Percentiles rank a stretch among this genome's conserved stretches.
These are phyloP conservation scores for Indicator maculatus DNA, from an alignment of 2,113 vertebrate genomes.

Conservation along the genomic window DNA sequence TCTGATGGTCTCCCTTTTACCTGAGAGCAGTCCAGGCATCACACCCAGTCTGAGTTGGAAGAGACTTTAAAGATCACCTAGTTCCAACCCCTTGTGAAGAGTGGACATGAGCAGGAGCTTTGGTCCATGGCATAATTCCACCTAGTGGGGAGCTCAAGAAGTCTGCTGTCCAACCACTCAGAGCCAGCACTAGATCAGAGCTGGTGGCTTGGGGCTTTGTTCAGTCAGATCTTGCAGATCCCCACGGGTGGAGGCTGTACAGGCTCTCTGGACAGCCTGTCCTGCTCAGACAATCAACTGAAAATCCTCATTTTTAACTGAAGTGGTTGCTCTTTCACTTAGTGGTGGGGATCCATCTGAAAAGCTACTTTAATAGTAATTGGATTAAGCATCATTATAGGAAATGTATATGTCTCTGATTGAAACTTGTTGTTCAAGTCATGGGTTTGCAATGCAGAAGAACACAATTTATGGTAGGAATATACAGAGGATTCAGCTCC, in stretches of 20 bases:
- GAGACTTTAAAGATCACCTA: no score
- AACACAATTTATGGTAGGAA: neutral
- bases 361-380: neutral
- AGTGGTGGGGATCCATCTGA: neutral
- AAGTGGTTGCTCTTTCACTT: conserved; percentile 18
- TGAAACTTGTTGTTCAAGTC: conserved; percentile 12
- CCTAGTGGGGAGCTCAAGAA: neutral
- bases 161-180: neutral
- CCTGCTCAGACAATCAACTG: neutral
- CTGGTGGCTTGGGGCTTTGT: neutral
- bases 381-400: conserved; percentile 10
- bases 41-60: no score
- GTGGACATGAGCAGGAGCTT: neutral
- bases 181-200: neutral
- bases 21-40: neutral
- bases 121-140: neutral
- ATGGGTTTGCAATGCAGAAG: neutral
- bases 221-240: neutral
- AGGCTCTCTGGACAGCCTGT: neutral
- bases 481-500: neutral
- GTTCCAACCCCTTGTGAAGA: neutral
- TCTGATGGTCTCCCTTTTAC: neutral
- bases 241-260: no score
- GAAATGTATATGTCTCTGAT: neutral
- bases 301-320: conserved; percentile 25